A percentile compares a stretch with the other conserved stretches of the same genome.
Conservation (phyloP, 2,888 invertebrate genomes). For the Eilema griseolum region DNA sequence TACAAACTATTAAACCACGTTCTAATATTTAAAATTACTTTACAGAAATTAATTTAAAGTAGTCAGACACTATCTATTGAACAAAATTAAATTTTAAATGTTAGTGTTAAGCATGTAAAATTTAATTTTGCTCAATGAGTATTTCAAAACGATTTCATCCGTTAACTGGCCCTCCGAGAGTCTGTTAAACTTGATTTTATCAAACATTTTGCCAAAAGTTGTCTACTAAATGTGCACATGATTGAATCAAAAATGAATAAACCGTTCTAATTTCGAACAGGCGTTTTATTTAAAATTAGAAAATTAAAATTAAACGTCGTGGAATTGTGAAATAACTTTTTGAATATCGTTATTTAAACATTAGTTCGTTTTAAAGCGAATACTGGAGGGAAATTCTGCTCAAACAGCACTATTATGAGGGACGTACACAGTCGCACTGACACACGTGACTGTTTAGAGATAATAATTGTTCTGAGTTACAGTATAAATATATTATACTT, state of each 20-base stretch:
- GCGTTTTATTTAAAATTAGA: neutral
- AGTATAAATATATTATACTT: too few relatives aligned
- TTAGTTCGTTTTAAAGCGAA: neutral
- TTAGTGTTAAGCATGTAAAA: constrained; percentile 12
- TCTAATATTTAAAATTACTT: constrained; percentile 2
- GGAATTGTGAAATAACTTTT: neutral
- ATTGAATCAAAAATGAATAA: constrained; percentile 48
- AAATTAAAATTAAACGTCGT: neutral
- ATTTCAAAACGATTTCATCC: constrained; percentile 56
- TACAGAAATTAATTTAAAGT: neutral
- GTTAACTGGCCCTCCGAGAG: constrained; percentile 56
- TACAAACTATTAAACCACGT: neutral
- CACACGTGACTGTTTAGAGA: neutral
- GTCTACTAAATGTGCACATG: constrained; percentile 26
- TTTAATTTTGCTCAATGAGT: constrained; percentile 35
- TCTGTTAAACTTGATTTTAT: constrained; percentile 54
- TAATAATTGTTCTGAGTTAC: neutral
- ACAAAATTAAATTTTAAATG: too few relatives aligned
- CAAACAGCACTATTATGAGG: neutral
- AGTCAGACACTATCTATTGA: constrained; percentile 3
- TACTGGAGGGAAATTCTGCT: neutral
- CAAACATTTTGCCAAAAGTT: constrained; percentile 46
- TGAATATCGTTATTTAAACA: neutral
- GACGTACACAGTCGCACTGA: neutral
- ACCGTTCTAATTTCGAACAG: constrained; percentile 30